A percentile compares a stretch with the other conserved stretches of the same genome.
phyloP scores from a whole-genome alignment of 2,888 invertebrate species.

The Drosophila mettleri region DNA sequence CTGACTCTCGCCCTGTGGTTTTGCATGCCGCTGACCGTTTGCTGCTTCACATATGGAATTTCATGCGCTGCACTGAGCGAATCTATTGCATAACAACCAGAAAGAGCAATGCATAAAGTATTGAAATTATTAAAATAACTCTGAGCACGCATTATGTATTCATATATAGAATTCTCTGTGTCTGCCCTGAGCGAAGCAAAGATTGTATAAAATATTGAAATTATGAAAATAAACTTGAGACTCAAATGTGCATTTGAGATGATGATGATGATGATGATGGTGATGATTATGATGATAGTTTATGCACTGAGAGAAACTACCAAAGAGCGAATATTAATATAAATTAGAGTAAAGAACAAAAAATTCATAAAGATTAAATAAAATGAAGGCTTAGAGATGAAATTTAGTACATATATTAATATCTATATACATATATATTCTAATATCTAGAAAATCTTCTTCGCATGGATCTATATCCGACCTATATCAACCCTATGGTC shows the following conservation, averaged over 20 bases:
- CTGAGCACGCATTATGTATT: neutral
- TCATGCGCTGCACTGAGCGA: slow-evolving; percentile 2
- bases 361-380: too few relatives aligned
- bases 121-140: neutral
- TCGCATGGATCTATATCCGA: too few relatives aligned
- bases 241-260: slow-evolving; percentile 2
- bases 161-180: neutral
- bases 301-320: neutral
- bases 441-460: too few relatives aligned
- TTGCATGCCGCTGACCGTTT: slow-evolving; percentile 20
- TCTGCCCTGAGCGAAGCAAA: slow-evolving; percentile 12
- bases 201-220: neutral
- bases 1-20: slow-evolving; percentile 5
- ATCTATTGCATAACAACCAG: neutral
- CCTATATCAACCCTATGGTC: too few relatives aligned
- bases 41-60: slow-evolving; percentile 1
- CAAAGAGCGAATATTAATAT: neutral
- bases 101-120: neutral
- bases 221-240: neutral
- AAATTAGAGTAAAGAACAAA: neutral
- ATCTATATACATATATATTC: too few relatives aligned
- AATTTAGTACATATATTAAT: too few relatives aligned
- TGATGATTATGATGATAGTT: too few relatives aligned
- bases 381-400: too few relatives aligned
- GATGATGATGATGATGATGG: too few relatives aligned